Base-by-base conservation (phyloP, 2,113 vertebrate genomes). In the Pandion haliaetus region DNA sequence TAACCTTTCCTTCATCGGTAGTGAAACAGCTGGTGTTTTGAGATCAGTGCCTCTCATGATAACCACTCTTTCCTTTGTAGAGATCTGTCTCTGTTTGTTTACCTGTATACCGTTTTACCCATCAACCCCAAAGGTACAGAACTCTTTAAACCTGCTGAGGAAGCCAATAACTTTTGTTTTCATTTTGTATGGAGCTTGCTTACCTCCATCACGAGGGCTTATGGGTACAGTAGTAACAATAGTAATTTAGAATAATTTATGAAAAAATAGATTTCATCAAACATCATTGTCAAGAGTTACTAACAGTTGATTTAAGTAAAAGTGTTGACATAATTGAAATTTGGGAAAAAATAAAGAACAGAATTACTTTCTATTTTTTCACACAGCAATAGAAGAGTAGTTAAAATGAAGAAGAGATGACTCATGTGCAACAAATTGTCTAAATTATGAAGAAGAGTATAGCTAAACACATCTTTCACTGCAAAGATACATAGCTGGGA, bases 51-150 rank as follows among this genome's bases (percentile, higher is more conserved):
- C 54, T 67, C 52, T 52, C 38, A 5, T 13, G 28, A 8, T 20
- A 54, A 26, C 45, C 12, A 5, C 18, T 52, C 70, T n/a, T 36
- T 3, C 21, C 32, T 59, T 21, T 31, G 8, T 8, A 17, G 14
- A 24, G 52, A 13, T 34, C 42, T 17, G 7, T 45, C 44, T 52
- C 31, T 67, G 40, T 28, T 40, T 4, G 0, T 74, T 42, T 52
- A 21, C 42, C 31, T 2, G 0, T 12, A 19, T 18, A 38, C 18
- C 4, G 1, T 23, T 19, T 63, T 45, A 14, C 58, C 29, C 25
- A 9, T 42, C 42, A 8, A 8, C 42, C 17, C 50, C 36, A 28
- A 18, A 66, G 52, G 17, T 18, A 12, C 32, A 16, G 21, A 52
- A 16, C 29, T 38, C 61, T 29, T 13, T 28, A 9, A 42, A 26